These are phyloP conservation scores for Cygnus olor DNA, from an alignment of 2,797 vertebrate species.

Conservation along the genomic window DNA sequence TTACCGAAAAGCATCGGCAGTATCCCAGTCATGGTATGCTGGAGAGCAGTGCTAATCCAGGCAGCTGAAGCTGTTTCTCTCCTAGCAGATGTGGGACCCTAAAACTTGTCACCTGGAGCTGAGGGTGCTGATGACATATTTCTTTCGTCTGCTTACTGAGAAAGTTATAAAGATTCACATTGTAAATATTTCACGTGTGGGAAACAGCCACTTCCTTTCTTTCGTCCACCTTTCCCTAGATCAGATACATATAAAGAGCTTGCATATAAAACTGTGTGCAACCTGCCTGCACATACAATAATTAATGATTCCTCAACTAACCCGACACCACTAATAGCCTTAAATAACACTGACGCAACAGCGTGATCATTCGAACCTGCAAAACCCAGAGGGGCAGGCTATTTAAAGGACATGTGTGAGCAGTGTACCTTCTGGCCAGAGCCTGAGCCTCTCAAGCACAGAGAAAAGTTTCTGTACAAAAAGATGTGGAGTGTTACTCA, in stretches of 20 bases:
- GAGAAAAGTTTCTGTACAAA: neutral
- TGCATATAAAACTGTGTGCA: neutral
- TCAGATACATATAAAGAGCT: neutral
- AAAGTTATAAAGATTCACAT: neutral
- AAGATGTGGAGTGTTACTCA: neutral
- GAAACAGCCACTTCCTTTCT: neutral
- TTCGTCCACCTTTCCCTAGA: neutral
- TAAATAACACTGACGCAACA: neutral
- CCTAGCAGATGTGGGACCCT: neutral
- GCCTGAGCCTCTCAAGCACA: neutral
- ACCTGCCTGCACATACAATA: neutral
- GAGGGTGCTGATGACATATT: neutral
- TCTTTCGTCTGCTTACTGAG: neutral
- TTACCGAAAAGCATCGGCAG: constrained; percentile 52
- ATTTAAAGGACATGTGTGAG: neutral
- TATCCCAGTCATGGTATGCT: neutral
- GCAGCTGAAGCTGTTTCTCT: neutral
- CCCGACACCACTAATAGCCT: neutral
- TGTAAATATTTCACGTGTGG: neutral
- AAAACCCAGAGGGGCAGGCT: neutral
- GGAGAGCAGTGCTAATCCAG: neutral
- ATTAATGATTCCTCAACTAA: neutral
- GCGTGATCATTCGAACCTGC: neutral
- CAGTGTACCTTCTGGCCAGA: neutral
- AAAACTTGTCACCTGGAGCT: neutral